Percentiles rank a stretch among this genome's conserved stretches.
Evolutionary conservation across 2,797 vertebrate genomes (phyloP).

Genomic region (Crocidura indochinensis): DNA sequence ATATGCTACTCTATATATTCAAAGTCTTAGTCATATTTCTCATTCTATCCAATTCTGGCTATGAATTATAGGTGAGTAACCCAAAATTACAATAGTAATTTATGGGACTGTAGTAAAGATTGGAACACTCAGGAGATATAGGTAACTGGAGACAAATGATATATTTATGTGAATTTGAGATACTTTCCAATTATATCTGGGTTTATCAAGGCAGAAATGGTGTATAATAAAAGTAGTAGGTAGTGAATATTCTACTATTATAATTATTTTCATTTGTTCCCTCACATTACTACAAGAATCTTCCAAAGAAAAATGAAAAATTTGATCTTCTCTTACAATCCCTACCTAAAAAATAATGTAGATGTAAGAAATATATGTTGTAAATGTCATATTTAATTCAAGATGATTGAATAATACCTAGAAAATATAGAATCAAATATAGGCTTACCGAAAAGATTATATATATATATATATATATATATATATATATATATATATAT

Average conservation of each 20-base stretch:
- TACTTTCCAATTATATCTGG: neutral
- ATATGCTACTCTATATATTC: too few species aligned
- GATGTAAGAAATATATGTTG: neutral
- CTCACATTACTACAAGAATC: neutral
- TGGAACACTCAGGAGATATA: neutral
- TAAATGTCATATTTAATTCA: conserved; percentile 18
- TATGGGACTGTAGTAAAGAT: neutral
- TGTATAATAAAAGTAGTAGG: neutral
- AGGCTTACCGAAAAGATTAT: neutral
- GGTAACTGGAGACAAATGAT: neutral
- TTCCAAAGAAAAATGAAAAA: neutral
- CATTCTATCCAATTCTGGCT: neutral
- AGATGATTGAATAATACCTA: neutral
- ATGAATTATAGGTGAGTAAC: neutral
- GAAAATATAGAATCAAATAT: conserved; percentile 7
- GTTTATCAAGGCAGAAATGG: neutral
- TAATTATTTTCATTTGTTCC: neutral
- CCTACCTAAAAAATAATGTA: neutral
- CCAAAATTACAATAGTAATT: neutral
- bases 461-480: too few species aligned
- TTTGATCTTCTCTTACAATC: neutral
- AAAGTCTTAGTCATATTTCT: neutral
- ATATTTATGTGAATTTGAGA: neutral
- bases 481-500: too few species aligned
- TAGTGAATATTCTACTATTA: neutral